Percentiles rank a stretch among this genome's conserved stretches.
phyloP scores from a whole-genome alignment of 2,113 vertebrate species.

The Zonotrichia leucophrys region DNA sequence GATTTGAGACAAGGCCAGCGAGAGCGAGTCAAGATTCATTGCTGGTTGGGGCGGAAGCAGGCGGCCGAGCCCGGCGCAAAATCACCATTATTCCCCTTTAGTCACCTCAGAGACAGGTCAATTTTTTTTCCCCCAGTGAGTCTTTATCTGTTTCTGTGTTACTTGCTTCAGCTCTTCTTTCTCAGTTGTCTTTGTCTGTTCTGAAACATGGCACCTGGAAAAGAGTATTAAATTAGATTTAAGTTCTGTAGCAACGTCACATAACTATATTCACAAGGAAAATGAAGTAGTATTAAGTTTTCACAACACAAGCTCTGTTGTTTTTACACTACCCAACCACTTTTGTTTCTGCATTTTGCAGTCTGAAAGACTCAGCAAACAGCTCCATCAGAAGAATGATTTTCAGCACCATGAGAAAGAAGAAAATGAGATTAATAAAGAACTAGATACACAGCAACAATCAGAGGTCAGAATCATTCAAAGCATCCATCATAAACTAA shows the following conservation, averaged over 20 bases:
- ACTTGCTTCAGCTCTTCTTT: constrained; percentile 78
- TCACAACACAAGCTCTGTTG: neutral
- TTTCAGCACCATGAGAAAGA: neutral
- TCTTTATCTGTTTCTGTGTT: constrained; percentile 79
- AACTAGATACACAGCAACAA: neutral
- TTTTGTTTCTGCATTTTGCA: neutral
- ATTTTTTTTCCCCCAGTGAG: constrained; percentile 88
- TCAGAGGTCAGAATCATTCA: neutral
- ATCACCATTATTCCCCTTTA: constrained; percentile 99
- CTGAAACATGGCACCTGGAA: constrained; percentile 90
- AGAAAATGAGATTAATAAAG: neutral
- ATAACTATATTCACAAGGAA: neutral
- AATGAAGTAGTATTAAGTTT: neutral
- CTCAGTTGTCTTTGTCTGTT: constrained; percentile 79
- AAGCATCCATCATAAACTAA: neutral
- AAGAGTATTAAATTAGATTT: neutral
- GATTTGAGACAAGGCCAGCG: constrained; percentile 99
- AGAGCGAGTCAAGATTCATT: constrained; percentile 99
- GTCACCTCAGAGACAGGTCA: constrained; percentile 99
- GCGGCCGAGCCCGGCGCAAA: constrained; percentile 99
- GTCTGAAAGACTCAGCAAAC: neutral
- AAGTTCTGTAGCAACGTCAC: neutral
- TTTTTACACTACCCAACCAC: neutral
- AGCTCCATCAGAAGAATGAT: neutral
- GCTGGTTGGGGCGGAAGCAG: constrained; percentile 99